phyloP scores from a whole-genome alignment of 2,888 invertebrate species.

The Tenthredo amoena region DNA sequence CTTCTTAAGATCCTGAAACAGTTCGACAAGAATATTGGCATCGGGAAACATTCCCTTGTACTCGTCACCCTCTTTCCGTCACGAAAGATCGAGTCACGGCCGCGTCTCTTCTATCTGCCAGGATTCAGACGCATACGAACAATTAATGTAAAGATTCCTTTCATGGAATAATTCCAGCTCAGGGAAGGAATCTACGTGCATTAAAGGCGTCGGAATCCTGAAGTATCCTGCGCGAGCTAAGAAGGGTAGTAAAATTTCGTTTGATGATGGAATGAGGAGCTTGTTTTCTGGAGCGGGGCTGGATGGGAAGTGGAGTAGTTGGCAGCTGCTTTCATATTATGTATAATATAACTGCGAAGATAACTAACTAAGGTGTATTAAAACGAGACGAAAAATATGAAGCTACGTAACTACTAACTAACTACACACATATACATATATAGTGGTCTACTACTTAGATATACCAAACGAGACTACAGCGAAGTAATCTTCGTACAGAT shows the following conservation, averaged over 20 bases:
- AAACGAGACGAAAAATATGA: conserved; percentile 1
- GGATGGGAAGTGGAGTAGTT: conserved; percentile 2
- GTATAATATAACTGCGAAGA: neutral
- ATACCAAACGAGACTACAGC: conserved; percentile 3
- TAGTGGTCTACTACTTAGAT: neutral
- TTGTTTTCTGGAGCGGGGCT: neutral
- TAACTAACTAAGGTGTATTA: conserved; percentile 33
- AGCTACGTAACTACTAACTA: neutral
- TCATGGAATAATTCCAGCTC: neutral
- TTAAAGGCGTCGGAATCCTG: conserved; percentile 13
- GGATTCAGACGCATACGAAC: conserved; percentile 22
- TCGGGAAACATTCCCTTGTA: conserved; percentile 61
- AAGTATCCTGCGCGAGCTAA: neutral
- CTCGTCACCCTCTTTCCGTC: neutral
- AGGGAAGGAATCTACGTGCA: too few relatives aligned
- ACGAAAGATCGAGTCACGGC: neutral
- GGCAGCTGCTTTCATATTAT: neutral
- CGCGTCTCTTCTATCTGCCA: neutral
- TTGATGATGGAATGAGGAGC: neutral
- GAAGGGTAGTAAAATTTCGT: neutral
- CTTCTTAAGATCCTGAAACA: conserved; percentile 78
- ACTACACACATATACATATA: neutral
- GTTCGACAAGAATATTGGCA: conserved; percentile 65
- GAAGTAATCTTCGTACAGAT: conserved; percentile 13
- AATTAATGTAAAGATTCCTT: neutral